Evolutionary conservation across 2,113 vertebrate genomes (phyloP).

Genomic region (Halichoerus grypus): DNA sequence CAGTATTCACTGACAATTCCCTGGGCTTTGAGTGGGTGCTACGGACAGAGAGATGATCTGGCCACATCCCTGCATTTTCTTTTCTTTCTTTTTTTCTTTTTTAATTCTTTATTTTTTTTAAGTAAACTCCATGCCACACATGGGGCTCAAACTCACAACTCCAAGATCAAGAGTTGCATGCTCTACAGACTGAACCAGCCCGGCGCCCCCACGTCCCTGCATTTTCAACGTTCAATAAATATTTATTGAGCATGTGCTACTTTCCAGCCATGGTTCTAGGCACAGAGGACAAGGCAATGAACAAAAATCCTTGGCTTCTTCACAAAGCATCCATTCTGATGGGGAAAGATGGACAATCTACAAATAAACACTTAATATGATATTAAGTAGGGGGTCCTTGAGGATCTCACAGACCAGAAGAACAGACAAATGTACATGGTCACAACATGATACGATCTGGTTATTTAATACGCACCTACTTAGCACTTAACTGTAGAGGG

Average conservation of each 20-base stretch:
- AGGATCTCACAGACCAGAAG: neutral
- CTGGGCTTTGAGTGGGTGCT: neutral
- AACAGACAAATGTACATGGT: neutral
- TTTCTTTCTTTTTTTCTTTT: neutral
- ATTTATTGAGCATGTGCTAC: slow-evolving; percentile 15
- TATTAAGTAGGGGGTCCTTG: neutral
- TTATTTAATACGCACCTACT: neutral
- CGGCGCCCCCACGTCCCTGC: neutral
- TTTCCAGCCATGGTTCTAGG: neutral
- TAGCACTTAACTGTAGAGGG: neutral
- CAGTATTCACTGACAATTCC: neutral
- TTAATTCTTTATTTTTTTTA: neutral
- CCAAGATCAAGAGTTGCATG: neutral
- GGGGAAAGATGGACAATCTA: neutral
- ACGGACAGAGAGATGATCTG: neutral
- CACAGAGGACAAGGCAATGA: neutral
- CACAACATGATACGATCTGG: neutral
- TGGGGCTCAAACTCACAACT: neutral
- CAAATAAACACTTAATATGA: neutral
- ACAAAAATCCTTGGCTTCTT: slow-evolving; percentile 2
- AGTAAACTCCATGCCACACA: neutral
- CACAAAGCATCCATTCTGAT: neutral
- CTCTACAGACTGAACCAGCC: neutral
- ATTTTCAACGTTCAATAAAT: neutral
- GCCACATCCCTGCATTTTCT: neutral